Evolutionary conservation across 2,888 invertebrate genomes (phyloP), one percentile per base, ranked within the genome.

Genomic region (Cosmopolites sordidus): DNA sequence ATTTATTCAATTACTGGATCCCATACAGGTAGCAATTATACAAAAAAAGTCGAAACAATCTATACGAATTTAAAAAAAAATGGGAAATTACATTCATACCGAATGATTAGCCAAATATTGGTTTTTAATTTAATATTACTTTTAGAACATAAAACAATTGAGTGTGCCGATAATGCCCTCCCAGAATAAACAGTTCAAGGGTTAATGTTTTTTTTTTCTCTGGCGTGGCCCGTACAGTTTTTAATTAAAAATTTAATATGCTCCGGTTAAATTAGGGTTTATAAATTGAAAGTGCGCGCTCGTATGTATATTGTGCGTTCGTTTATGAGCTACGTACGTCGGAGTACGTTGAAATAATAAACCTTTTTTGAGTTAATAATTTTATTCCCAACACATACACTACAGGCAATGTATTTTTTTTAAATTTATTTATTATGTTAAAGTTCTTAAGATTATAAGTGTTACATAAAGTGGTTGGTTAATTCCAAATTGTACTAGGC

Each of bases 41-140:
- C n/a, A n/a, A n/a, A n/a, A n/a, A n/a, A n/a, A n/a, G n/a, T n/a
- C n/a, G n/a, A n/a, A n/a, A n/a, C n/a, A n/a, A n/a, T n/a, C n/a
- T n/a, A n/a, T n/a, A n/a, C n/a, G n/a, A n/a, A n/a, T n/a, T n/a
- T n/a, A n/a, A 12, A 12, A 12, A 33, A 51, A 51, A 47, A 47
- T 42, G 18, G 27, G 41, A 51, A 47, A 46, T 47, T 51, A 47
- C 30, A 51, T 51, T 47, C 51, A 27, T 30, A 40, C 47, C 16
- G 47, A 16, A 47, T 51, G 51, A 51, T 51, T 51, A 47, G 46
- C 51, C 38, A 51, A 51, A 51, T 51, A 51, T 51, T 51, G 51
- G 51, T 51, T 51, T 51, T 51, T 38, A 51, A 51, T 51, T 51
- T 46, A 47, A 51, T 51, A 43, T 33, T 47, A 51, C 45, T 51